Percentiles rank a stretch among this genome's conserved stretches.
phyloP scores from a whole-genome alignment of 2,797 vertebrate genomes.

The Crenuchus spilurus region DNA sequence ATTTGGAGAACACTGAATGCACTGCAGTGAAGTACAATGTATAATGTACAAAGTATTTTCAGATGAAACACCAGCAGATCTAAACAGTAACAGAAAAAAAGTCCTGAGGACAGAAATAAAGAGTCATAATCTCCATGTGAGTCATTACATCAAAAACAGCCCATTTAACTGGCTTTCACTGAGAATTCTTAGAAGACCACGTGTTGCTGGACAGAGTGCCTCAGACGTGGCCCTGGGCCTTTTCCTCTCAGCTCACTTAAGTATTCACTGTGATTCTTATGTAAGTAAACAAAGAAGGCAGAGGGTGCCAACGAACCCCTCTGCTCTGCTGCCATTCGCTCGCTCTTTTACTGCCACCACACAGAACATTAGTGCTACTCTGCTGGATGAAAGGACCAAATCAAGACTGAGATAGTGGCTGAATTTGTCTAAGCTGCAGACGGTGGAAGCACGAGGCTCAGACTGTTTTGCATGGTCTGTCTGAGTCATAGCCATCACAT shows the following conservation, averaged over 20 bases:
- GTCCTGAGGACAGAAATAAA: conserved; percentile 7
- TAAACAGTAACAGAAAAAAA: conserved; percentile 8
- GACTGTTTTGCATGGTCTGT: conserved; percentile 48
- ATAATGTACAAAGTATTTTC: no score
- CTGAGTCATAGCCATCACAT: conserved; percentile 68
- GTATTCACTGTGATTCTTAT: conserved; percentile 39
- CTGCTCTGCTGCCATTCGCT: not conserved
- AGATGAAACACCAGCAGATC: no score
- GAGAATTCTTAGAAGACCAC: conserved; percentile 3
- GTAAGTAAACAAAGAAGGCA: conserved; percentile 40
- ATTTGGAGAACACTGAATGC: no score
- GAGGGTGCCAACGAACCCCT: conserved; percentile 12
- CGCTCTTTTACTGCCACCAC: conserved; percentile 8
- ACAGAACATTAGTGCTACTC: not conserved
- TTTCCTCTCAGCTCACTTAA: conserved; percentile 31
- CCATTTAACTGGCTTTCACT: conserved; percentile 20
- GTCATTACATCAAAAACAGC: not conserved
- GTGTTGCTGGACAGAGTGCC: conserved; percentile 25
- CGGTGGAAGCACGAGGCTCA: not conserved
- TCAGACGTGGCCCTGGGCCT: conserved; percentile 24
- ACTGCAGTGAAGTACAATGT: no score
- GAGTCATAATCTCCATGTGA: conserved; percentile 40
- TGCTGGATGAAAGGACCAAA: conserved; percentile 15
- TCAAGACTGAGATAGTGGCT: not conserved
- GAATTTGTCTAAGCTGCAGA: not conserved